Evolutionary conservation across 2,113 vertebrate genomes (phyloP).

Genomic region (Chaenocephalus aceratus): DNA sequence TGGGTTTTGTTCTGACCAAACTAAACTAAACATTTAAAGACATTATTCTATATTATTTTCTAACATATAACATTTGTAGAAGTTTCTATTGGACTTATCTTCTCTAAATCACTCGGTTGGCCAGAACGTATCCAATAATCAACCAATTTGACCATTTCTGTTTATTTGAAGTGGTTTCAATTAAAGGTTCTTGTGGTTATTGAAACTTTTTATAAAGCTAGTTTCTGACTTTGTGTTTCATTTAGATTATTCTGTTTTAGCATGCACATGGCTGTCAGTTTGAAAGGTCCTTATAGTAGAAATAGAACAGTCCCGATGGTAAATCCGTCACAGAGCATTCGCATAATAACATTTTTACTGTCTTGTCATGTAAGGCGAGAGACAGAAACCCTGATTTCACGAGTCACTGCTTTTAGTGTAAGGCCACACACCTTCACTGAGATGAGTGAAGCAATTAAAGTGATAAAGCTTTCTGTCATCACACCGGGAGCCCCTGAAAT

Average conservation of each 20-base stretch:
- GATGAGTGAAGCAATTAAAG: not conserved
- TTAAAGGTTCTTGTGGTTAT: not conserved
- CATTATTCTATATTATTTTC: too few species aligned
- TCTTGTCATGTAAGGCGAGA: not conserved
- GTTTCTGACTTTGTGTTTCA: not conserved
- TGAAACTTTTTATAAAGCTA: not conserved
- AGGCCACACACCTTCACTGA: not conserved
- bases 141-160: not conserved
- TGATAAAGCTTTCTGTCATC: constrained; percentile 1
- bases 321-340: not conserved
- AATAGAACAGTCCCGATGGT: not conserved
- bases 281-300: not conserved
- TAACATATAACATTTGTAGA: too few species aligned
- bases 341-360: not conserved
- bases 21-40: too few species aligned
- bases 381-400: constrained; percentile 6
- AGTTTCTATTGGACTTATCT: not conserved
- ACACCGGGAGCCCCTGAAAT: constrained; percentile 19
- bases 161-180: constrained; percentile 1
- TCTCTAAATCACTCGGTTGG: not conserved
- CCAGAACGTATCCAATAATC: not conserved
- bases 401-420: not conserved
- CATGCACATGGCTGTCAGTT: not conserved
- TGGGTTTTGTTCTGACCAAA: too few species aligned
- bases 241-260: not conserved